Percentiles rank a stretch among this genome's conserved stretches.
Evolutionary conservation across 2,113 vertebrate genomes (phyloP).

Genomic region (Cairina moschata): DNA sequence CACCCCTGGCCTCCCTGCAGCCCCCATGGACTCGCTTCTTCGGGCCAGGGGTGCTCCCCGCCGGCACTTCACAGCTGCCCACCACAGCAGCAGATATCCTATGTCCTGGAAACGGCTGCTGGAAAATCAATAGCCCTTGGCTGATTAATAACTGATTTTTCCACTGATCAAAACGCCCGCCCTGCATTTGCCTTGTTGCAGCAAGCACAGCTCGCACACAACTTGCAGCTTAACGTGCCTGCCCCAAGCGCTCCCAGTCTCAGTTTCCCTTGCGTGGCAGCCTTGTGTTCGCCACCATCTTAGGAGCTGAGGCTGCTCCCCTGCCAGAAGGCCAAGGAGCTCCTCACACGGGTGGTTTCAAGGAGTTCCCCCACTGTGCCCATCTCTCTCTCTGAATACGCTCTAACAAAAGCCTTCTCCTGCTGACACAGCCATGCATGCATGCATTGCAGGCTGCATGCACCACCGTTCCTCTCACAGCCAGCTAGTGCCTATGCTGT

Average conservation of each 20-base stretch:
- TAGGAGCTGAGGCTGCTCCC: too few relatives aligned
- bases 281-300: too few relatives aligned
- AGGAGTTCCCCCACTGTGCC: too few relatives aligned
- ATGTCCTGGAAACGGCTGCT: neutral
- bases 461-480: too few relatives aligned
- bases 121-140: slow-evolving; percentile 50
- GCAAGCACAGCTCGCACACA: fast-evolving
- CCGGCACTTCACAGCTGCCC: neutral
- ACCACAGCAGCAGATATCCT: neutral
- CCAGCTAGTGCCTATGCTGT: too few relatives aligned
- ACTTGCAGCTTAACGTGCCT: neutral
- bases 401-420: too few relatives aligned
- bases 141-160: slow-evolving; percentile 68
- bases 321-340: too few relatives aligned
- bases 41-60: neutral
- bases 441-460: too few relatives aligned
- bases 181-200: neutral
- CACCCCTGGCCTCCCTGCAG: neutral
- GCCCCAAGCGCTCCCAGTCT: neutral
- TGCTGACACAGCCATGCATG: too few relatives aligned
- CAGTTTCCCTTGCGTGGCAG: neutral
- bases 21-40: neutral
- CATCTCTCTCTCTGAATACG: too few relatives aligned
- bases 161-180: neutral
- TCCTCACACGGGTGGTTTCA: too few relatives aligned